Evolutionary conservation across 92 coral and sea anemone genomes (phyloP).

Genomic region (Epizoanthus ramosus): DNA sequence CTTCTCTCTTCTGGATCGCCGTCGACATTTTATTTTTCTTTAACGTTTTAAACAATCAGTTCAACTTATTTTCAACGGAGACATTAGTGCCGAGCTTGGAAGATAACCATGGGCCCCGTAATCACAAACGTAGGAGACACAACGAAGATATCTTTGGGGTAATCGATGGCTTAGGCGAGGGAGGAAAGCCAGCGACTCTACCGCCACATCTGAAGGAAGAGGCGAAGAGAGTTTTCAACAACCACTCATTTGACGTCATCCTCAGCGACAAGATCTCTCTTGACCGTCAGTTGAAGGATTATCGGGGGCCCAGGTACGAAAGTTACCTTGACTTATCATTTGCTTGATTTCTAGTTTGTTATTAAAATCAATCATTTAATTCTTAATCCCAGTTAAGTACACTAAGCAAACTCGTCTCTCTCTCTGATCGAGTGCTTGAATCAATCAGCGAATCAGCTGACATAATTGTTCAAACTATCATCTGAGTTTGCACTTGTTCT

Average conservation of each 20-base stretch:
- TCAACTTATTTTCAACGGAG: constrained; percentile 67
- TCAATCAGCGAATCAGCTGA: too few species aligned
- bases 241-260: constrained; percentile 84
- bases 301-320: constrained; percentile 89
- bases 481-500: too few species aligned
- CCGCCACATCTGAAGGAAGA: constrained; percentile 64
- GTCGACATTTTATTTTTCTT: constrained; percentile 75
- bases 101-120: not conserved
- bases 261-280: constrained; percentile 81
- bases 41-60: constrained; percentile 64
- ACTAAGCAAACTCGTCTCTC: too few species aligned
- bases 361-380: not conserved
- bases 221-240: constrained; percentile 70
- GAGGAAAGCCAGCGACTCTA: constrained; percentile 72
- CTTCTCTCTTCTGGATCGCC: constrained; percentile 84
- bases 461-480: too few species aligned
- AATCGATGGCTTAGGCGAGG: constrained; percentile 76
- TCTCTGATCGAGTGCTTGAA: too few species aligned
- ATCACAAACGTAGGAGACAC: constrained; percentile 10
- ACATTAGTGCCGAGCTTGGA: constrained; percentile 59
- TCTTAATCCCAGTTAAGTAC: not conserved
- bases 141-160: constrained; percentile 40
- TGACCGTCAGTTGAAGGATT: constrained; percentile 73
- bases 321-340: not conserved
- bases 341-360: not conserved